Evolutionary conservation across 2,888 invertebrate genomes (phyloP).

Genomic region (Portevinia maculata): DNA sequence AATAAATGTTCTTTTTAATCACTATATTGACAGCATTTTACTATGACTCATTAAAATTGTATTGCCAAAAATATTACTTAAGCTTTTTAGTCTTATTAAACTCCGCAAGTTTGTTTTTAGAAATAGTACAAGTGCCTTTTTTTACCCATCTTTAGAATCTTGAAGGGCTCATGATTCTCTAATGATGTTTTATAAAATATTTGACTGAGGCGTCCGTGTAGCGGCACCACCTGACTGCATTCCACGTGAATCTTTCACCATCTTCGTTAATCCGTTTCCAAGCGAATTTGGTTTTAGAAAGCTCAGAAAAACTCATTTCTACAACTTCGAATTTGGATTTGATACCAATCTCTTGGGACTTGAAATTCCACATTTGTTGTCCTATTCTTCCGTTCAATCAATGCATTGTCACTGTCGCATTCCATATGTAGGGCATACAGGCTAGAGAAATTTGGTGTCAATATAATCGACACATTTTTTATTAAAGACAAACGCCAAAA

Average conservation of each 20-base stretch:
- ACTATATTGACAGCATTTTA: too few species aligned
- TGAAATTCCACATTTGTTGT: conserved; percentile 39
- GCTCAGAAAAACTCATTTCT: too few species aligned
- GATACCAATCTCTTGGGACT: conserved; percentile 41
- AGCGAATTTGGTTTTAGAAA: conserved; percentile 25
- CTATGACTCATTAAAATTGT: too few species aligned
- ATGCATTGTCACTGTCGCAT: conserved; percentile 47
- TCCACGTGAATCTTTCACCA: too few species aligned
- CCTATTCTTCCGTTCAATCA: conserved; percentile 45
- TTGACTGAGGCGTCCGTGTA: conserved; percentile 37
- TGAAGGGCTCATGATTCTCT: conserved; percentile 59
- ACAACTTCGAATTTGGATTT: too few species aligned
- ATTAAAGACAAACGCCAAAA: conserved; percentile 45
- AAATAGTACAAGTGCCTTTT: too few species aligned
- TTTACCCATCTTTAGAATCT: conserved; percentile 46
- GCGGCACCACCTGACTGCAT: conserved; percentile 49
- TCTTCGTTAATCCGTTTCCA: conserved; percentile 23
- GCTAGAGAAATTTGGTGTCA: conserved; percentile 47
- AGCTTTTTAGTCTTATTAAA: too few species aligned
- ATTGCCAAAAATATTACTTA: too few species aligned
- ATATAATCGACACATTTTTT: conserved; percentile 40
- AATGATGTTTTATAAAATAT: conserved; percentile 49
- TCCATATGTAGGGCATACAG: conserved; percentile 57
- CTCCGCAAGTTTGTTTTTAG: too few species aligned
- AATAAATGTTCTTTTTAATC: too few species aligned